These are phyloP conservation scores for Coleophora deauratella DNA, from an alignment of 2,888 invertebrate genomes.

Conservation along the genomic window DNA sequence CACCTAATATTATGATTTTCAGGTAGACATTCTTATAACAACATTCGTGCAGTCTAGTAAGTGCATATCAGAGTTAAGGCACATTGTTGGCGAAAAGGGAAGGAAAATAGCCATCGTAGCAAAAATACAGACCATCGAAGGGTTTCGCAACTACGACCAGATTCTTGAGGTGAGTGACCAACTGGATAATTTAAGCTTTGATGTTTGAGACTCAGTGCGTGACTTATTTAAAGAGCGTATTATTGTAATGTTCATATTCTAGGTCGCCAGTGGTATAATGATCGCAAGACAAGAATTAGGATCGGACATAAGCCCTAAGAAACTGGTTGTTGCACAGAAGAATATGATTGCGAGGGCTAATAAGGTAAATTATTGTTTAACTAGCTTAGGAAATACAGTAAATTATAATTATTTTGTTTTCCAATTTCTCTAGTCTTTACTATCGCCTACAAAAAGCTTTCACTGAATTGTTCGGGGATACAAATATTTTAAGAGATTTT, in stretches of 20 bases:
- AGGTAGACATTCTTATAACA: conserved; percentile 56
- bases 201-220: no score
- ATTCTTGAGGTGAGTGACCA: conserved; percentile 44
- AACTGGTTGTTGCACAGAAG: conserved; percentile 70
- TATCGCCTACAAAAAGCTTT: no score
- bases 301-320: conserved; percentile 63
- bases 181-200: no score
- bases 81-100: conserved; percentile 49
- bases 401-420: no score
- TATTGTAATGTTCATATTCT: no score
- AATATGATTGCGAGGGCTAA: conserved; percentile 68
- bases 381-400: no score
- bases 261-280: conserved; percentile 72
- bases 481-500: no score
- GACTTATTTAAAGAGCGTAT: no score
- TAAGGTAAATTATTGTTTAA: conserved; percentile 27
- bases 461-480: no score
- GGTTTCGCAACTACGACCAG: conserved; percentile 46
- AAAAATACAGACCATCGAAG: conserved; percentile 52
- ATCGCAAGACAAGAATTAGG: conserved; percentile 76
- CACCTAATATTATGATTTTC: no score
- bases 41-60: conserved; percentile 37
- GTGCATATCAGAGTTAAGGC: conserved; percentile 38
- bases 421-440: no score
- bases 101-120: conserved; percentile 54